Base-by-base conservation (phyloP, 2,113 vertebrate species). In the Gobiocypris rarus region DNA sequence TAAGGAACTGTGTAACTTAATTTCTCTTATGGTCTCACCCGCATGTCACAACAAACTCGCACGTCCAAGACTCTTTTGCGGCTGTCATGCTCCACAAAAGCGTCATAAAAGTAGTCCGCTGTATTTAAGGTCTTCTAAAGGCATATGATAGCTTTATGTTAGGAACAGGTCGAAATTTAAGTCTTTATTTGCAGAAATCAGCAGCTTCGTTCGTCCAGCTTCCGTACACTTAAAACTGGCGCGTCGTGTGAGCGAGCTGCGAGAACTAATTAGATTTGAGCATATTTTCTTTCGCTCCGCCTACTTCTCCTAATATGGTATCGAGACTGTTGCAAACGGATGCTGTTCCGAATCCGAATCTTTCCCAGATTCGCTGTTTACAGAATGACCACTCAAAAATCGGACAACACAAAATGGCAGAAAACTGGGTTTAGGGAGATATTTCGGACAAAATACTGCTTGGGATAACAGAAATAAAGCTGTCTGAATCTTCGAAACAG, bases 181-280 rank as follows among this genome's bases (percentile, higher is more conserved):
- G 4, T 22, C 9, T 19, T 69, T 22, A 73, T 14, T 24, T 22
- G 9, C 28, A 26, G 28, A 50, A 75, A 58, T 54, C 5, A 38
- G 13, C 1, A 11, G 1, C 5, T 74, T 50, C 3, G 1, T 9
- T 48, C 9, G 9, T n/a, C 3, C 26, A 26, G 6, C 43, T 38
- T 14, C n/a, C 69, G 24, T 74, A 50, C 28, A 15, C 52, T 74
- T 74, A 48, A 48, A 74, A 13, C 45, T 75, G 22, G 75, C 54
- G 22, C 11, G 11, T 77, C 19, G 43, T 0, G n/a, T n/a, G n/a
- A n/a, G n/a, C n/a, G n/a, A 61, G 13, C 14, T 9, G 38, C 13
- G 0, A 77, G 3, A 28, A 52, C 26, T 19, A 67, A 67, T 67
- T 14, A 74, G 1, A 43, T 28, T 19, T 17, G n/a, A 8, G 7